Percentiles rank a stretch among this genome's conserved stretches.
phyloP scores from a whole-genome alignment of 2,797 vertebrate genomes.

The Allochrocebus solatus region DNA sequence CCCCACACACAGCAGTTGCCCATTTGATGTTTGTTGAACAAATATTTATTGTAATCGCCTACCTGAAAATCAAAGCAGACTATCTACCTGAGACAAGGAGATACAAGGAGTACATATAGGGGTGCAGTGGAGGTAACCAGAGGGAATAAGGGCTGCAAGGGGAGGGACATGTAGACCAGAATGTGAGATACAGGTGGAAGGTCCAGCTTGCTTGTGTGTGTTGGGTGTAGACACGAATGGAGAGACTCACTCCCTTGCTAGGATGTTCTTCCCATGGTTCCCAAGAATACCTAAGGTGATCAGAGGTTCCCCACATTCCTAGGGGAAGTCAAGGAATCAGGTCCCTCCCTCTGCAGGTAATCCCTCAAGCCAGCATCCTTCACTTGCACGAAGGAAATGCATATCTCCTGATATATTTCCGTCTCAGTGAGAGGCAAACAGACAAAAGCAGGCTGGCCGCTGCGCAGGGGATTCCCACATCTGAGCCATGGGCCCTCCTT shows the following conservation, averaged over 20 bases:
- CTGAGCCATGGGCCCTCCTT: slow-evolving; percentile 75
- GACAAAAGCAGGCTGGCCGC: slow-evolving; percentile 86
- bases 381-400: slow-evolving; percentile 79
- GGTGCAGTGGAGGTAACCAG: no score
- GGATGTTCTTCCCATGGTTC: slow-evolving; percentile 66
- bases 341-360: slow-evolving; percentile 75
- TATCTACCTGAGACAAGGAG: neutral
- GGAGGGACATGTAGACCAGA: rapidly evolving
- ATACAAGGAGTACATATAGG: rapidly evolving
- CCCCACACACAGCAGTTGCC: neutral
- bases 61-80: neutral
- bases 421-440: slow-evolving; percentile 82
- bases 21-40: neutral
- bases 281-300: slow-evolving; percentile 54
- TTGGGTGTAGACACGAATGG: neutral
- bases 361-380: slow-evolving; percentile 83
- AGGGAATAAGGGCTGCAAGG: neutral
- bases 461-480: slow-evolving; percentile 86
- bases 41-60: neutral
- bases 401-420: slow-evolving; percentile 73
- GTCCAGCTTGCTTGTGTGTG: slow-evolving; percentile 22
- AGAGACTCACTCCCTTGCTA: slow-evolving; percentile 41
- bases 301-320: slow-evolving; percentile 78
- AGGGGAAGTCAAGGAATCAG: slow-evolving; percentile 84
- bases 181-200: rapidly evolving